These are phyloP conservation scores for Maniola jurtina DNA, from an alignment of 1,140 invertebrate species.

Conservation along the genomic window DNA sequence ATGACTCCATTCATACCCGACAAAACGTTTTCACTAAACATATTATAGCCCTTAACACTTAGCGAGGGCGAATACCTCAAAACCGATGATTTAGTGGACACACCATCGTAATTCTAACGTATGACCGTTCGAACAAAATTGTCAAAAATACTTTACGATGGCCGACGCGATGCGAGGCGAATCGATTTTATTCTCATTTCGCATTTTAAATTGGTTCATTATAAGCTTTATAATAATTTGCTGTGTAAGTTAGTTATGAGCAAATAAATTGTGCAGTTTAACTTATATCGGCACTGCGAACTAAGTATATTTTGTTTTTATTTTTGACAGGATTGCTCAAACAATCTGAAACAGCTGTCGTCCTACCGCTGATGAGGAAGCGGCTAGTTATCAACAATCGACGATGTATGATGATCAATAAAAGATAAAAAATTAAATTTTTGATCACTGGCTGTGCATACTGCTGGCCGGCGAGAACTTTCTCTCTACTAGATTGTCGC, in stretches of 20 bases:
- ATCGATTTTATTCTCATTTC: conserved; percentile 67
- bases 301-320: too few species aligned
- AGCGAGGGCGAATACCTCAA: conserved; percentile 61
- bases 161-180: conserved; percentile 48
- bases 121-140: conserved; percentile 50
- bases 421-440: too few species aligned
- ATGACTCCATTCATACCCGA: conserved; percentile 68
- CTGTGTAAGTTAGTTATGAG: conserved; percentile 3
- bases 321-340: too few species aligned
- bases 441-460: too few species aligned
- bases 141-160: conserved; percentile 71
- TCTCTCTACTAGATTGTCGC: too few species aligned
- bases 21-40: conserved; percentile 64
- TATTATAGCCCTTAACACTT: conserved; percentile 40
- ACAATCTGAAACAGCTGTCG: too few species aligned
- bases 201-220: conserved; percentile 48
- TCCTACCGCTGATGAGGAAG: too few species aligned
- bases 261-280: conserved; percentile 6
- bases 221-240: conserved; percentile 14
- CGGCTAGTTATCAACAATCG: too few species aligned
- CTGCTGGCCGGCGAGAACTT: too few species aligned
- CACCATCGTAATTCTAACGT: conserved; percentile 59
- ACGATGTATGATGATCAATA: too few species aligned
- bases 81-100: conserved; percentile 57
- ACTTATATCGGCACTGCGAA: not conserved